Percentiles rank a stretch among this genome's conserved stretches.
phyloP scores from a whole-genome alignment of 2,113 vertebrate genomes.

The Melierax canorus region DNA sequence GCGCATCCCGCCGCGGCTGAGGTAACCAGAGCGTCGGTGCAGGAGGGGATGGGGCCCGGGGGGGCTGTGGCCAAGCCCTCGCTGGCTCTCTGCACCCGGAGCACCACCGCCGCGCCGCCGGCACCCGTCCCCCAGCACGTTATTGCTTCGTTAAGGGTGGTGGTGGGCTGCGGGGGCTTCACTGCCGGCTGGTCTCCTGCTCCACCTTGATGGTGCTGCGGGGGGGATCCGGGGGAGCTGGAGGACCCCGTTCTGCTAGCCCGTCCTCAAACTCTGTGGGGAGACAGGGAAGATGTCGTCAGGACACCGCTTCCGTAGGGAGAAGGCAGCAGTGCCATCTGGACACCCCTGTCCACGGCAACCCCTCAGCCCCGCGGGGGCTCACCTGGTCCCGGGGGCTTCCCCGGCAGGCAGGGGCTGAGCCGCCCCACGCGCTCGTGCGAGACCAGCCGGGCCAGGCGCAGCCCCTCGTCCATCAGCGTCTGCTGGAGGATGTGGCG shows the following conservation, averaged over 20 bases:
- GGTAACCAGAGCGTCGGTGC: neutral
- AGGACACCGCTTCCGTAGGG: accelerated
- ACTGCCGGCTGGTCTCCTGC: conserved; percentile 81
- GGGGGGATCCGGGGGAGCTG: conserved; percentile 71
- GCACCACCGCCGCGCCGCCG: neutral
- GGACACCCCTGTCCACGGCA: neutral
- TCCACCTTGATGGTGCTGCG: conserved; percentile 83
- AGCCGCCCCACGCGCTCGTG: conserved; percentile 84
- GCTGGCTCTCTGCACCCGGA: neutral
- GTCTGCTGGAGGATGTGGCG: conserved; percentile 96
- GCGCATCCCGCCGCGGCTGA: neutral
- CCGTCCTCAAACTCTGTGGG: conserved; percentile 82
- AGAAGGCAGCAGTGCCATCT: neutral
- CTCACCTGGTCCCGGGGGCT: conserved; percentile 85
- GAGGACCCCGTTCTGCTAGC: conserved; percentile 71
- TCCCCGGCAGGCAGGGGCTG: conserved; percentile 84
- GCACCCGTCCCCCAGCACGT: neutral
- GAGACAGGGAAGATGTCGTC: neutral
- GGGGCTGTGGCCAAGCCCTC: neutral
- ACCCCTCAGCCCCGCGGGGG: neutral
- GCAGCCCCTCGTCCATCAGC: conserved; percentile 94
- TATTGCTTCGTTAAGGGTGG: conserved; percentile 42
- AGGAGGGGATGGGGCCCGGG: neutral
- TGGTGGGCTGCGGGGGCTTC: conserved; percentile 17
- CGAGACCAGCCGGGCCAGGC: conserved; percentile 93